Evolutionary conservation across 1,140 invertebrate species (phyloP).

Genomic region (Gryon sp.): DNA sequence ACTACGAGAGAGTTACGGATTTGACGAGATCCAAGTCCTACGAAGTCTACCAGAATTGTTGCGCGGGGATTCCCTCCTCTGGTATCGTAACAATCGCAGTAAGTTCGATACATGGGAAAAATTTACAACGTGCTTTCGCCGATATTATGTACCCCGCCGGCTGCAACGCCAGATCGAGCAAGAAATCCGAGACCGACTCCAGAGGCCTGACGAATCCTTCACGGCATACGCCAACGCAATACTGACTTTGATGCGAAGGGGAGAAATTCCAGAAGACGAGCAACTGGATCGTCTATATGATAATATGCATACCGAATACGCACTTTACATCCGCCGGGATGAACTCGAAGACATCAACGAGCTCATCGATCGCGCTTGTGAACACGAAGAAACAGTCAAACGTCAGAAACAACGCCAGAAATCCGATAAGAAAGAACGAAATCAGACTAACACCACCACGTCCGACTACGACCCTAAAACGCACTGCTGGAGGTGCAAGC

Average conservation of each 20-base stretch:
- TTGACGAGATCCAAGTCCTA: neutral
- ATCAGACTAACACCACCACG: too few relatives aligned
- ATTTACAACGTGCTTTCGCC: neutral
- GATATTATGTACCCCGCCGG: neutral
- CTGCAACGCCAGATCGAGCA: neutral
- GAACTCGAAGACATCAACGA: neutral
- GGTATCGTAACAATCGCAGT: neutral
- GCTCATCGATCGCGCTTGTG: neutral
- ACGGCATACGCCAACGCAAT: neutral
- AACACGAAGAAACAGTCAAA: neutral
- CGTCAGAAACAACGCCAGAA: too few relatives aligned
- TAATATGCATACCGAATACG: slow-evolving; percentile 4
- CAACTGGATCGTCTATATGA: neutral
- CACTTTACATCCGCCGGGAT: neutral
- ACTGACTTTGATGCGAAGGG: neutral
- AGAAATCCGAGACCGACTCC: neutral
- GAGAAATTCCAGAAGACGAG: neutral
- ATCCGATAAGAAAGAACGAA: too few relatives aligned
- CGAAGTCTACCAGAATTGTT: slow-evolving; percentile 1
- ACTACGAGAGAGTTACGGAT: neutral
- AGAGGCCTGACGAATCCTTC: neutral
- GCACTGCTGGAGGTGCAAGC: slow-evolving; percentile 17
- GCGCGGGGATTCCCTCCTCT: neutral
- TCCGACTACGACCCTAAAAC: neutral
- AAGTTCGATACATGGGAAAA: neutral